Conservation (phyloP, 2,888 invertebrate species). For the Oscheius sp. region DNA sequence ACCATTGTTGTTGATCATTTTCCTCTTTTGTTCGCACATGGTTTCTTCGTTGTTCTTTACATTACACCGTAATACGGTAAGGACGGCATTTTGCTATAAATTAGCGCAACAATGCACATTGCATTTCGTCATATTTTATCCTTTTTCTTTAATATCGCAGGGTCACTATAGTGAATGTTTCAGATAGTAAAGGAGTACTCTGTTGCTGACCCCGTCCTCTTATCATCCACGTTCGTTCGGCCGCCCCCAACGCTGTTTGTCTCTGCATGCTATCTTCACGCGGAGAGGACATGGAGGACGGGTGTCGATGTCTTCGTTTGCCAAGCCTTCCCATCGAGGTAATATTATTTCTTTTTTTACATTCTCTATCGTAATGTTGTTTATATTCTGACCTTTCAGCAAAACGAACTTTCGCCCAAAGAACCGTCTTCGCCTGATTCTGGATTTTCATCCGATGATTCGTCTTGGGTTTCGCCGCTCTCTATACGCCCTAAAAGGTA, state of each 20-base stretch:
- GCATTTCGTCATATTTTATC: no score
- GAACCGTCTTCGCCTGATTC: slow-evolving; percentile 30
- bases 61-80: no score
- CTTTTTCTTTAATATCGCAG: no score
- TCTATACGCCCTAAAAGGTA: background rate
- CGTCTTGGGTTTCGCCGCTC: background rate
- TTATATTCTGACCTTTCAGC: no score
- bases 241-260: slow-evolving; percentile 28
- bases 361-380: background rate
- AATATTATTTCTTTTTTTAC: background rate
- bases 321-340: slow-evolving; percentile 3
- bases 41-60: no score
- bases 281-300: slow-evolving; percentile 3
- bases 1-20: no score
- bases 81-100: no score
- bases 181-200: no score
- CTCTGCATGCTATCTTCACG: slow-evolving; percentile 15
- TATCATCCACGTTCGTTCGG: slow-evolving; percentile 17
- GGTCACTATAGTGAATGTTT: no score
- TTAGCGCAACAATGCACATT: no score
- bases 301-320: slow-evolving; percentile 5
- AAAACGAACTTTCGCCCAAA: background rate
- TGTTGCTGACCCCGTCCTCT: slow-evolving; percentile 7
- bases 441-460: slow-evolving; percentile 33
- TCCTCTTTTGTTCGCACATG: no score